A percentile compares a stretch with the other conserved stretches of the same genome.
Conservation (phyloP, 2,888 invertebrate genomes). For the Epiblema foenella region DNA sequence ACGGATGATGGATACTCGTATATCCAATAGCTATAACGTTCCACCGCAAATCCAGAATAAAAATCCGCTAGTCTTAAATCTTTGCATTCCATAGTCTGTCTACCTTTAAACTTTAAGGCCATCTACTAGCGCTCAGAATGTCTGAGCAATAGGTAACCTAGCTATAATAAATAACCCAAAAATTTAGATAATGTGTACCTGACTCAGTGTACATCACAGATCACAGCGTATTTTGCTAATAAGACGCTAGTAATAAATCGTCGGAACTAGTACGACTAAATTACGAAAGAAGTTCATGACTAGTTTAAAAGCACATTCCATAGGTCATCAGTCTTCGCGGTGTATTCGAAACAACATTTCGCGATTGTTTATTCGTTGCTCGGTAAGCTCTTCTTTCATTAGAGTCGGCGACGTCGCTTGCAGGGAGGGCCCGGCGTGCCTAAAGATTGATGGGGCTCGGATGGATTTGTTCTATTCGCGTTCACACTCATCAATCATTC, state of each 20-base stretch:
- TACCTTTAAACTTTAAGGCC: not conserved
- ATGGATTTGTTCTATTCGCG: slow-evolving; percentile 84
- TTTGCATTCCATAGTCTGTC: not conserved
- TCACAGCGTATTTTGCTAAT: slow-evolving; percentile 34
- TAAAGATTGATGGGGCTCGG: slow-evolving; percentile 80
- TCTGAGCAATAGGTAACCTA: slow-evolving; percentile 1
- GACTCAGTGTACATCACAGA: slow-evolving; percentile 26
- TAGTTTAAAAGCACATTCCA: slow-evolving; percentile 60
- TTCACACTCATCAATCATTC: slow-evolving; percentile 82
- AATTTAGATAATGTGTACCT: slow-evolving; percentile 37
- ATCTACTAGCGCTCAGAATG: slow-evolving; percentile 7
- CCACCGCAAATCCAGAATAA: not conserved
- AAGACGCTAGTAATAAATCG: slow-evolving; percentile 33
- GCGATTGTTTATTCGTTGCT: slow-evolving; percentile 81
- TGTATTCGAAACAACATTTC: slow-evolving; percentile 80
- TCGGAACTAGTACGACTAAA: slow-evolving; percentile 28
- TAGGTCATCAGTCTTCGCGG: slow-evolving; percentile 73
- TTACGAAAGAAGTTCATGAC: slow-evolving; percentile 48
- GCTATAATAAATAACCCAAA: slow-evolving; percentile 26
- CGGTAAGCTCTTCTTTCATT: slow-evolving; percentile 83
- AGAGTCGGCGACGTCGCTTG: slow-evolving; percentile 75
- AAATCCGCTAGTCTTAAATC: slow-evolving; percentile 1
- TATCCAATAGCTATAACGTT: not conserved
- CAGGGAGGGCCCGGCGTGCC: slow-evolving; percentile 66
- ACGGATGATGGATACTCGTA: not conserved